phyloP scores from a whole-genome alignment of 2,797 vertebrate species.

The Miichthys miiuy region DNA sequence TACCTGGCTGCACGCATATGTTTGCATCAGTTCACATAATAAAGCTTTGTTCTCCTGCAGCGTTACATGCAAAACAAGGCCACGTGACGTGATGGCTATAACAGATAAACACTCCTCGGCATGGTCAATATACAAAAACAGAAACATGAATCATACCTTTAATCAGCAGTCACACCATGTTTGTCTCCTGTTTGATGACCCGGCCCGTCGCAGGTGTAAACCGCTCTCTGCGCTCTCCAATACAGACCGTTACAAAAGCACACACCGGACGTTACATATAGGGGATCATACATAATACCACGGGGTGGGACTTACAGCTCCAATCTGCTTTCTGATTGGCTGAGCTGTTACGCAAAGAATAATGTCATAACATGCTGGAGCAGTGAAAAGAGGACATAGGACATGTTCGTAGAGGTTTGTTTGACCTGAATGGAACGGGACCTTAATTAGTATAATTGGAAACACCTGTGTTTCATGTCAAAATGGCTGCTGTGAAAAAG shows the following conservation, averaged over 20 bases:
- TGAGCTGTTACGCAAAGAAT: constrained; percentile 15
- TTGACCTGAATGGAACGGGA: no score
- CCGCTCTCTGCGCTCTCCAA: not conserved
- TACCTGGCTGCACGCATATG: no score
- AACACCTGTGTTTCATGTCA: no score
- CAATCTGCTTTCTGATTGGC: constrained; percentile 50
- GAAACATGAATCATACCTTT: constrained; percentile 74
- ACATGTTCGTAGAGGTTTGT: no score
- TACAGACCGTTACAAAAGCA: constrained; percentile 19
- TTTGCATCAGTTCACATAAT: no score
- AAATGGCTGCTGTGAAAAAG: no score
- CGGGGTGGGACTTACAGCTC: constrained; percentile 44
- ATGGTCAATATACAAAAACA: not conserved
- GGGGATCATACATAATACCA: rapidly evolving
- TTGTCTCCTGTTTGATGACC: not conserved
- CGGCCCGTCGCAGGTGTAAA: not conserved
- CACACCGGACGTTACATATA: not conserved
- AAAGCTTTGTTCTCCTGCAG: no score
- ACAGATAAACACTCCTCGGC: no score
- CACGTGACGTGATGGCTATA: no score
- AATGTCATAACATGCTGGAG: not conserved
- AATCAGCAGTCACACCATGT: constrained; percentile 86
- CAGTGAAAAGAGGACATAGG: no score
- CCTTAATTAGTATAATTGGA: no score
- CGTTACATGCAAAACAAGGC: no score